Evolutionary conservation across 1,140 invertebrate species (phyloP).

Genomic region (Drosophila nikananu): DNA sequence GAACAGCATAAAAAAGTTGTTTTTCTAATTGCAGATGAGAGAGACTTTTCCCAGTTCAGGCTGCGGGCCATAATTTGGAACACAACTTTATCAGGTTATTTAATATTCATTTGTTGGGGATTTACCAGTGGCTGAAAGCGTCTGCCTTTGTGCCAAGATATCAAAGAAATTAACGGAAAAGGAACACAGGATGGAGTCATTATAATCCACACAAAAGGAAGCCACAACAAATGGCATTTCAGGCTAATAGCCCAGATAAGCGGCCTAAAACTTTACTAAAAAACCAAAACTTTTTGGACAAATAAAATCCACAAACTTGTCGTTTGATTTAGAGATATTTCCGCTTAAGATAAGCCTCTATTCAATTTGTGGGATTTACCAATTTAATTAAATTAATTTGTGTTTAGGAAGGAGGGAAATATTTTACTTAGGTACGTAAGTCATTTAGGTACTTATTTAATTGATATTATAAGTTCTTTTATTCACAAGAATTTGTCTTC

Average conservation of each 20-base stretch:
- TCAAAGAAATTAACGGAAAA: constrained; percentile 27
- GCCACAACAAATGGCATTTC: constrained; percentile 29
- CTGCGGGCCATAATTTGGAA: constrained; percentile 18
- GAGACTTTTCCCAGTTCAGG: constrained; percentile 2
- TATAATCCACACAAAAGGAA: constrained; percentile 13
- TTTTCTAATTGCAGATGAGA: constrained; percentile 44
- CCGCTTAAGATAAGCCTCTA: not conserved
- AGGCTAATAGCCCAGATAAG: constrained; percentile 36
- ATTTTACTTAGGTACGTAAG: not conserved
- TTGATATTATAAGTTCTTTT: not conserved
- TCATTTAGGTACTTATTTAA: no score
- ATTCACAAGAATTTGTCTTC: no score
- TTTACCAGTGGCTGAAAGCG: not conserved
- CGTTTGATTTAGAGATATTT: constrained; percentile 1
- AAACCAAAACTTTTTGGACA: constrained; percentile 13
- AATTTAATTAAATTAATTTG: not conserved
- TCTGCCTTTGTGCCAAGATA: constrained; percentile 5
- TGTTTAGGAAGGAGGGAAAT: not conserved
- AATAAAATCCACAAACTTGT: constrained; percentile 3
- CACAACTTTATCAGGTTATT: constrained; percentile 50
- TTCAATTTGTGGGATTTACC: not conserved
- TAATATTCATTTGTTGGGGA: constrained; percentile 44
- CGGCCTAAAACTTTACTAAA: constrained; percentile 14
- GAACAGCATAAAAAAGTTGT: constrained; percentile 38
- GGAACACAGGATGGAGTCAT: not conserved